Base-by-base conservation (phyloP, 1,140 invertebrate genomes). In the Homalodisca vitripennis region DNA sequence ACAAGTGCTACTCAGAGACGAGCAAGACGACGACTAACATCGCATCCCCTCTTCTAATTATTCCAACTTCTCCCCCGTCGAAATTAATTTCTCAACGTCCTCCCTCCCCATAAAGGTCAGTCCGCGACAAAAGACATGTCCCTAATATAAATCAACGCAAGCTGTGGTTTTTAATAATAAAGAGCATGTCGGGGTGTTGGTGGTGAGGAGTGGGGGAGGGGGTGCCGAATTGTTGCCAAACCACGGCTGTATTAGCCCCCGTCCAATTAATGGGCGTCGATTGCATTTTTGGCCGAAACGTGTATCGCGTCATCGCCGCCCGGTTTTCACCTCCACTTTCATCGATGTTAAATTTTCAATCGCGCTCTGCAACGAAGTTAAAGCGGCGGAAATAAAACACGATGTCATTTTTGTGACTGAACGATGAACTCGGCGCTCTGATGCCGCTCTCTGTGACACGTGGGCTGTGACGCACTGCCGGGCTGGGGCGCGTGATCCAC, bases 111-210 rank as follows among this genome's bases (percentile, higher is more conserved):
- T 29, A 60, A 60, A 60, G 55, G 55, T 60, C 55, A 60, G 14
- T 12, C 24, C 14, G 12, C 55, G 55, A 60, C 55, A 60, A 60
- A 60, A 60, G 55, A 60, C 55, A 60, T 60, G 55, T 60, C 55
- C 22, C 55, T 29, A 24, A 22, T 26, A 60, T 60, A 60, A 60
- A 60, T 60, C 55, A 60, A 60, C 55, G 55, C 55, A 60, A 60
- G 55, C 55, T 60, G 55, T 60, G 55, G 55, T 60, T 60, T 60
- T 60, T 60, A 60, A 30, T 60, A 60, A 60, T 60, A 60, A 60
- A 60, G 55, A 60, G 13, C 34, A 41, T 41, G 34, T 41, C 34
- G 6, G 6, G 17, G 17, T 41, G 34, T 10, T 41, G 17, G 17
- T 10, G 34, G 34, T 41, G 34, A 17, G 34, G 17, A 17, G 34